phyloP scores from a whole-genome alignment of 2,113 vertebrate species.

The Zosterops borbonicus region DNA sequence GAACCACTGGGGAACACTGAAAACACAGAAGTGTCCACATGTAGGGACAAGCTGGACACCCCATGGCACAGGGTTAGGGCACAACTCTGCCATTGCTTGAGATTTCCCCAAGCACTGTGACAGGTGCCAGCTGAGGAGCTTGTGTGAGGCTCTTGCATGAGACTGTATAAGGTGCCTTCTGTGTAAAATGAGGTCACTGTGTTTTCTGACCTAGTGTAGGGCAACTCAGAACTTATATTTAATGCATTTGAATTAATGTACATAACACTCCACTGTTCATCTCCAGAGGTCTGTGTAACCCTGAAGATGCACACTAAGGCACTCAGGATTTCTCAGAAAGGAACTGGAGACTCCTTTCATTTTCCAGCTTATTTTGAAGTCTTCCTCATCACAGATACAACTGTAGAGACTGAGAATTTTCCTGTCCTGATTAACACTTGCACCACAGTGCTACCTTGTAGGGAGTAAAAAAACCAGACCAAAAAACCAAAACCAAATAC shows the following conservation, averaged over 20 bases:
- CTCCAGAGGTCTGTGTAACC: neutral
- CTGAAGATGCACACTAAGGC: neutral
- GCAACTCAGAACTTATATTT: neutral
- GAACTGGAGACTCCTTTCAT: neutral
- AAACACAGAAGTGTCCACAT: neutral
- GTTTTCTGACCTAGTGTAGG: neutral
- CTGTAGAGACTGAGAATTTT: neutral
- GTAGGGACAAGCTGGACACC: fast-evolving
- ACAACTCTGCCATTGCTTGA: neutral
- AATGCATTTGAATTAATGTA: neutral
- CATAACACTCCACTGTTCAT: neutral
- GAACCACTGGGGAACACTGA: fast-evolving
- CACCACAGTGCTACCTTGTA: fast-evolving
- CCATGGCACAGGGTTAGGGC: neutral
- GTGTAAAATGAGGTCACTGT: neutral
- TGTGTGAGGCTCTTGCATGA: neutral
- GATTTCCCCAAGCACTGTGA: neutral
- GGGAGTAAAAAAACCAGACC: neutral
- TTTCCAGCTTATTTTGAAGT: neutral
- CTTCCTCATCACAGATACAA: neutral
- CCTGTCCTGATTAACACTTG: neutral
- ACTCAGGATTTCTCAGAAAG: neutral
- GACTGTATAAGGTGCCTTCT: neutral
- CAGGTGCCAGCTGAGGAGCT: neutral
- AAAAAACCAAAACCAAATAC: neutral